A percentile compares a stretch with the other conserved stretches of the same genome.
Evolutionary conservation across 2,888 invertebrate genomes (phyloP).

Genomic region (Phaedon cochleariae): DNA sequence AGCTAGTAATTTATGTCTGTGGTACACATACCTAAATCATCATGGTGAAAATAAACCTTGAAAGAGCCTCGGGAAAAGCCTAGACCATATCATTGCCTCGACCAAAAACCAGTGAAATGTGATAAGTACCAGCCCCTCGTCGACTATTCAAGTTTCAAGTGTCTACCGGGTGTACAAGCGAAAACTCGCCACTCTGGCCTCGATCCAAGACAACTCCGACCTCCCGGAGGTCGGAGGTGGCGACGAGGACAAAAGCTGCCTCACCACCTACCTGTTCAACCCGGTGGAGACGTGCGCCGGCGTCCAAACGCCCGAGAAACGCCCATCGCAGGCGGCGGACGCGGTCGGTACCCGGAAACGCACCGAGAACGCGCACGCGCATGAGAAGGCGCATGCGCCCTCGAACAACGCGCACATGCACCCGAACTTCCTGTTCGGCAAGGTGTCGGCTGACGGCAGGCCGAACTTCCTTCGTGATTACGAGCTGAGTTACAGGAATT

Average conservation of each 20-base stretch:
- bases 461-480: constrained; percentile 55
- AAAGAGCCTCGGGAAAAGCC: no score
- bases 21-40: no score
- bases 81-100: no score
- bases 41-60: no score
- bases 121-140: no score
- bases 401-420: constrained; percentile 52
- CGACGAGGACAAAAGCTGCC: constrained; percentile 58
- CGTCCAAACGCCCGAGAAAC: constrained; percentile 66
- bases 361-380: constrained; percentile 27
- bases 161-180: no score
- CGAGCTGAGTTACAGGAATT: constrained; percentile 53
- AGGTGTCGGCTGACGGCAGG: constrained; percentile 52
- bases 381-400: constrained; percentile 41
- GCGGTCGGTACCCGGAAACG: no score
- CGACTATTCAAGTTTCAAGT: no score
- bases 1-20: no score
- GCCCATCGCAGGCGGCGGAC: constrained; percentile 48
- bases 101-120: no score
- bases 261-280: constrained; percentile 67
- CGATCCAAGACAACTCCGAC: background rate
- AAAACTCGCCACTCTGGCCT: background rate
- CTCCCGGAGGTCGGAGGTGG: constrained; percentile 38
- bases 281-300: constrained; percentile 68
- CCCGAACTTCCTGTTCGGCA: constrained; percentile 53